Conservation (phyloP, 2,888 invertebrate genomes). For the Drosophila lacicola region DNA sequence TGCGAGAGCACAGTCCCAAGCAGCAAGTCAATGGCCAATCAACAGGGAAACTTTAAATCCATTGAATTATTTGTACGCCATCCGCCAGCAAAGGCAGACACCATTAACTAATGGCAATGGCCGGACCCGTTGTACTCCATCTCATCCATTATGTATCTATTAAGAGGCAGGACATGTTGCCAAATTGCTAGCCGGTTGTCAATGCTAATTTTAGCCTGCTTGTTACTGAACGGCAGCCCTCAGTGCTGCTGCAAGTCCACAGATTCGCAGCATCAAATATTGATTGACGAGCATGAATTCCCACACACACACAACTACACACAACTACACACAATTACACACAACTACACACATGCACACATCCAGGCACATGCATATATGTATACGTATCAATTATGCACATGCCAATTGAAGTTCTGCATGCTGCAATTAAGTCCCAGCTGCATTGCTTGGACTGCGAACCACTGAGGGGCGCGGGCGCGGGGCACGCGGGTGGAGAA, state of each 20-base stretch:
- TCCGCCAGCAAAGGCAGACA: background rate
- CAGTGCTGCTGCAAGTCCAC: background rate
- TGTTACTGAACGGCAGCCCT: background rate
- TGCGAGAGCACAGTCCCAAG: background rate
- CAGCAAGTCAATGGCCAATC: constrained; percentile 30
- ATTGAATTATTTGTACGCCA: constrained; percentile 32
- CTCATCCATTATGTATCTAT: constrained; percentile 2
- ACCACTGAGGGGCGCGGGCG: background rate
- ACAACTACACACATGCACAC: background rate
- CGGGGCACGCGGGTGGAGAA: background rate
- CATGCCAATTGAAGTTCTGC: constrained; percentile 9
- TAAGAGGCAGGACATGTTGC: background rate
- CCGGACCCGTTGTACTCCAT: background rate
- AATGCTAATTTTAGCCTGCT: constrained; percentile 26
- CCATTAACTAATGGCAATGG: constrained; percentile 10
- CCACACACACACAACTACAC: background rate
- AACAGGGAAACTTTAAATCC: constrained; percentile 15
- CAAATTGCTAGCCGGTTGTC: constrained; percentile 5
- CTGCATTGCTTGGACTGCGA: constrained; percentile 1
- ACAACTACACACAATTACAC: background rate
- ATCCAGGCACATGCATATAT: background rate
- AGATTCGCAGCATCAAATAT: background rate
- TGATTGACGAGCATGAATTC: background rate
- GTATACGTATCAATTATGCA: constrained; percentile 15
- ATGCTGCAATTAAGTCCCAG: constrained; percentile 1